Percentiles rank a stretch among this genome's conserved stretches.
phyloP scores from a whole-genome alignment of 2,113 vertebrate genomes.

The Illadopsis cleaveri region DNA sequence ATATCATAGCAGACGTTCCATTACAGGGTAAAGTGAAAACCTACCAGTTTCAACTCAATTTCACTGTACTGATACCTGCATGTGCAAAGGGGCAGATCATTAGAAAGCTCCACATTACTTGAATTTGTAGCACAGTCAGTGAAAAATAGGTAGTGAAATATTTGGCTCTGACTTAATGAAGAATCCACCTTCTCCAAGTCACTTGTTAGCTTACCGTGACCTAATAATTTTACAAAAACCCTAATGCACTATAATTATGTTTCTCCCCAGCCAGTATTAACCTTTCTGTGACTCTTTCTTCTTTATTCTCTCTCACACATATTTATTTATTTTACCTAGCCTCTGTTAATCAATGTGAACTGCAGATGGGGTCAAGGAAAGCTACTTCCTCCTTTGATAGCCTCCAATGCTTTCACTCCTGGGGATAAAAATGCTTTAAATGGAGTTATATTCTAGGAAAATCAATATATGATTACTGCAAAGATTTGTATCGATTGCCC shows the following conservation, averaged over 20 bases:
- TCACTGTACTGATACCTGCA: not conserved
- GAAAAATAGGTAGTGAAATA: constrained; percentile 23
- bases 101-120: not conserved
- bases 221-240: constrained; percentile 85
- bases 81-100: not conserved
- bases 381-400: constrained; percentile 87
- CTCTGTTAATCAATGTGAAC: constrained; percentile 93
- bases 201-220: constrained; percentile 83
- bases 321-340: constrained; percentile 78
- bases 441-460: constrained; percentile 90
- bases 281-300: constrained; percentile 83
- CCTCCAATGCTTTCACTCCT: constrained; percentile 82
- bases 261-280: constrained; percentile 83
- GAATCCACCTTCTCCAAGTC: constrained; percentile 76
- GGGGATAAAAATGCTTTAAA: constrained; percentile 91
- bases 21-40: not conserved
- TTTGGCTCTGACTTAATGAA: constrained; percentile 40
- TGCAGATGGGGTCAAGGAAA: constrained; percentile 89
- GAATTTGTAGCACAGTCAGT: not conserved
- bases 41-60: not conserved
- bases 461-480: constrained; percentile 98
- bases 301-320: constrained; percentile 53
- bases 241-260: constrained; percentile 87
- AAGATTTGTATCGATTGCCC: constrained; percentile 87
- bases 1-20: not conserved